These are phyloP conservation scores for Pseudomyrmex cubaensis DNA, from an alignment of 1,140 invertebrate species.

Conservation along the genomic window DNA sequence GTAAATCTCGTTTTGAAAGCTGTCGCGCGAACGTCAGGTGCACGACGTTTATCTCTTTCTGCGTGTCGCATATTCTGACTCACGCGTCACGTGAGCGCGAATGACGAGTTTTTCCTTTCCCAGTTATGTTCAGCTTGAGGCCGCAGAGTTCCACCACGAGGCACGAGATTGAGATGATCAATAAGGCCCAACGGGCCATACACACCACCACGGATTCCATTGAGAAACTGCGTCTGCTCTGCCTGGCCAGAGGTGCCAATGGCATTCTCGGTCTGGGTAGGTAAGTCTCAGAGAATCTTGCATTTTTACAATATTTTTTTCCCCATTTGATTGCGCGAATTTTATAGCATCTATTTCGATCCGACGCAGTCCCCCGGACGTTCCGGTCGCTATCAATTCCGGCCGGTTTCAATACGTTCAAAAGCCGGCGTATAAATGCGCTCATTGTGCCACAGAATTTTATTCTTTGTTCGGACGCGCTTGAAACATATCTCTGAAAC, in stretches of 20 bases:
- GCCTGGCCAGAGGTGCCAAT: slow-evolving; percentile 93
- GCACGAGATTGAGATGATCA: slow-evolving; percentile 93
- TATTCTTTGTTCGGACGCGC: too few species aligned
- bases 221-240: slow-evolving; percentile 93
- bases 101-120: slow-evolving; percentile 28
- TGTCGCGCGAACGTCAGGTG: background rate
- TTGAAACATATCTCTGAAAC: too few species aligned
- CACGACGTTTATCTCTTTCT: background rate
- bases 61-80: slow-evolving; percentile 22
- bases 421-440: too few species aligned
- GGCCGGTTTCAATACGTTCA: too few species aligned
- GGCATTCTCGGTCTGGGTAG: slow-evolving; percentile 96
- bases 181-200: slow-evolving; percentile 88
- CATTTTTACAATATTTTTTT: background rate
- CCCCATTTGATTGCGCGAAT: too few species aligned
- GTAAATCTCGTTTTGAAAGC: background rate
- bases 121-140: slow-evolving; percentile 88
- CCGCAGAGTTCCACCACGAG: slow-evolving; percentile 91
- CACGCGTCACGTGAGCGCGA: slow-evolving; percentile 19
- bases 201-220: slow-evolving; percentile 90
- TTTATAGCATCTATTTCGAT: too few species aligned
- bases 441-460: too few species aligned
- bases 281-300: slow-evolving; percentile 84
- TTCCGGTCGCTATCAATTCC: too few species aligned
- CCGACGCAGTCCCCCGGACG: too few species aligned